Evolutionary conservation across 1,140 invertebrate genomes (phyloP).

Genomic region (Drosophila parabipectinata): DNA sequence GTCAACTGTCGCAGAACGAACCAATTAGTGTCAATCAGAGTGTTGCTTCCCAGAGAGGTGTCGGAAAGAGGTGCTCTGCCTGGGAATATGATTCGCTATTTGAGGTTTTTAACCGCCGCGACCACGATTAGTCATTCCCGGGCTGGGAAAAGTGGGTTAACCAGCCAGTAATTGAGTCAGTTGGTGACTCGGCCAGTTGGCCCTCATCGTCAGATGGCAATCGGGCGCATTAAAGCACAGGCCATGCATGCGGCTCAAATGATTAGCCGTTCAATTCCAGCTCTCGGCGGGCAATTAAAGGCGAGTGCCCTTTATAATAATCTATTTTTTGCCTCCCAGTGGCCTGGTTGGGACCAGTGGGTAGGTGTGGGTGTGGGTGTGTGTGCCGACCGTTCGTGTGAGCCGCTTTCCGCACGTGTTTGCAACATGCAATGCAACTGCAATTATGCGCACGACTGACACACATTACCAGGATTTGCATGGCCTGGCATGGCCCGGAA

Average conservation of each 20-base stretch:
- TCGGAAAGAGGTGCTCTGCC: background rate
- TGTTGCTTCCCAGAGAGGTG: constrained; percentile 5
- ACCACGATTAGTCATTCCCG: too few species aligned
- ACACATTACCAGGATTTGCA: constrained; percentile 46
- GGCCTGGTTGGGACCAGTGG: background rate
- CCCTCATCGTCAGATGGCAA: constrained; percentile 34
- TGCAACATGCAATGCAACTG: constrained; percentile 67
- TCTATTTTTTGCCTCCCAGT: background rate
- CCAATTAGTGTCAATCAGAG: constrained; percentile 62
- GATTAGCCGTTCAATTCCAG: constrained; percentile 62
- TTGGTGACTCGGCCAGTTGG: constrained; percentile 2
- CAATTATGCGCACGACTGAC: constrained; percentile 77
- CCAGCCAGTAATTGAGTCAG: constrained; percentile 20
- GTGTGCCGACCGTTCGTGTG: constrained; percentile 24
- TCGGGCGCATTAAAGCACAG: constrained; percentile 58
- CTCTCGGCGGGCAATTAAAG: constrained; percentile 60
- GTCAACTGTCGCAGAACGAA: constrained; percentile 10
- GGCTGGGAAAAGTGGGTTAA: background rate
- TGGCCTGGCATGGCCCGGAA: background rate
- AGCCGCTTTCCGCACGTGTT: constrained; percentile 39
- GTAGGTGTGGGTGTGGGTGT: constrained; percentile 26
- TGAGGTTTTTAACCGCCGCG: too few species aligned
- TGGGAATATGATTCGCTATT: background rate
- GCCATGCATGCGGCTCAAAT: constrained; percentile 51
- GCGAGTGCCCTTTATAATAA: constrained; percentile 1